Evolutionary conservation across 2,888 invertebrate species (phyloP), one percentile per base, ranked within the genome.

Genomic region (Brachyopa scutellaris): DNA sequence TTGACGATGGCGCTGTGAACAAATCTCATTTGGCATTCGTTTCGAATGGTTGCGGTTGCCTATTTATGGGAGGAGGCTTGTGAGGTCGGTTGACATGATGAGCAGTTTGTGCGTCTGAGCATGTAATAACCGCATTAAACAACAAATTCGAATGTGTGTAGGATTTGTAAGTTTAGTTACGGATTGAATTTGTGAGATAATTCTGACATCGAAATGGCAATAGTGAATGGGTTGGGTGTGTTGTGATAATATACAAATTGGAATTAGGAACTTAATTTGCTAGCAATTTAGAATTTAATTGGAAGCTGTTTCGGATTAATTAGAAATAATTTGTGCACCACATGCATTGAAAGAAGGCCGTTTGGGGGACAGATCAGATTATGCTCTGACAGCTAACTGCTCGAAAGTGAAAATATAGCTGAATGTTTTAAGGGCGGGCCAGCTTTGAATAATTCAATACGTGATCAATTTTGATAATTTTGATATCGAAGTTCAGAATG

Each of bases 51-150:
- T 26, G 26, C 3, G 6, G 26, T 26, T 26, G 26, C 26, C n/a
- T n/a, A n/a, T n/a, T n/a, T 26, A 6, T 26, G 23, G 13, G 11
- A 7, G 8, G 15, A 7, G 8, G 26, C 8, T n/a, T 15, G 21
- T 2, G 74, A 11, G 7, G 51, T 9, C 33, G 38, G 26, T 47
- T 70, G 77, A 59, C 38, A 31, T 11, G 51, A 26, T 26, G 26
- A 5, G 26, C 49, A 45, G 66, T 29, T 19, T 73, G 79, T 74
- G 73, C 61, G 49, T 31, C 67, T 64, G 64, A 64, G 80, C 69
- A 64, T 76, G 64, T 69, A 76, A 76, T 80, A 80, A 76, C 64
- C 69, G 66, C 69, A 69, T 69, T n/a, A n/a, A 66, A 70, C 64
- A 64, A 70, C 76, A 64, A 59, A 80, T 76, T 67, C 67, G 53